A percentile compares a stretch with the other conserved stretches of the same genome.
Conservation (phyloP, 2,888 invertebrate species). For the Eilema caniola region DNA sequence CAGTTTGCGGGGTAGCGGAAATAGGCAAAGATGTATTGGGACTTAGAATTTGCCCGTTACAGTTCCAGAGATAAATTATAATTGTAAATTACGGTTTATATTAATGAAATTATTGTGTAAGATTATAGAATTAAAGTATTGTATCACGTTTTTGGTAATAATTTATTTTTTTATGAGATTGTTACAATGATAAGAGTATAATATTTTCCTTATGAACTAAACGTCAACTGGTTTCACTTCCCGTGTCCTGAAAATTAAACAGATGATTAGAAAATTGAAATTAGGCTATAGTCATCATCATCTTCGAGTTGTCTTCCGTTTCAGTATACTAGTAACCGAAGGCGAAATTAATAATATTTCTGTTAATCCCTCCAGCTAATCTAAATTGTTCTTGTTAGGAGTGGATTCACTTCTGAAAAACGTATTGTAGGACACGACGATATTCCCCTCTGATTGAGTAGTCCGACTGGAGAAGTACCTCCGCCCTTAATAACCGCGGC, state of each 20-base stretch:
- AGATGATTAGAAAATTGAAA: not conserved
- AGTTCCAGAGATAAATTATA: constrained; percentile 78
- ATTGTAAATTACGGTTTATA: constrained; percentile 34
- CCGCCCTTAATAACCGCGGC: too few species aligned
- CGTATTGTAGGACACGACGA: too few species aligned
- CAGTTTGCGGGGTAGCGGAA: constrained; percentile 95
- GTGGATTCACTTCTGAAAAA: too few species aligned
- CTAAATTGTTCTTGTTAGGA: too few species aligned
- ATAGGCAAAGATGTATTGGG: constrained; percentile 97
- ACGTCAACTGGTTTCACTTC: constrained; percentile 63
- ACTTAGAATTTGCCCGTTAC: constrained; percentile 91
- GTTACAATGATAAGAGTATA: constrained; percentile 7
- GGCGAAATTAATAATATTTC: too few species aligned
- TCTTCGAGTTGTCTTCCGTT: too few species aligned
- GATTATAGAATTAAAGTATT: constrained; percentile 55
- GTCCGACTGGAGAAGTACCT: too few species aligned
- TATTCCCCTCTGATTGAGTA: too few species aligned
- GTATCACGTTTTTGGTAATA: constrained; percentile 48
- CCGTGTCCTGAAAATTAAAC: constrained; percentile 57
- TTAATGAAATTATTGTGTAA: constrained; percentile 49
- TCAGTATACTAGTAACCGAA: too few species aligned
- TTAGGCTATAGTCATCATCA: not conserved
- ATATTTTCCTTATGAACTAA: constrained; percentile 34
- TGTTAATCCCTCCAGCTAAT: too few species aligned
- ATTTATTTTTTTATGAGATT: constrained; percentile 41